Evolutionary conservation across 2,797 vertebrate genomes (phyloP).

Genomic region (Holocentrus rufus): DNA sequence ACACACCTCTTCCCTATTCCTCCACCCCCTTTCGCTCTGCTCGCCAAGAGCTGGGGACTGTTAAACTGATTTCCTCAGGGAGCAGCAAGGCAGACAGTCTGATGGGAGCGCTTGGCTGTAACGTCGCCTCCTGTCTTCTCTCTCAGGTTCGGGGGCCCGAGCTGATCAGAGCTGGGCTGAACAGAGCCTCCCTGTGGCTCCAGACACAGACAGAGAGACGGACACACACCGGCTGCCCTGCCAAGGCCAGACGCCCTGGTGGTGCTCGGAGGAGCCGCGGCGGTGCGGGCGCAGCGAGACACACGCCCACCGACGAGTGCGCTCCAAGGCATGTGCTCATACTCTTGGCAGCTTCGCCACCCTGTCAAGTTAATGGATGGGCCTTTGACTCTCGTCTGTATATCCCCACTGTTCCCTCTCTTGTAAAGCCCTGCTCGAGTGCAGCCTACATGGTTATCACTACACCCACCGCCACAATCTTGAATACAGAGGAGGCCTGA

Average conservation of each 20-base stretch:
- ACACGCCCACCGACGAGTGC: slow-evolving; percentile 67
- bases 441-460: slow-evolving; percentile 73
- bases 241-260: slow-evolving; percentile 62
- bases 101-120: slow-evolving; percentile 74
- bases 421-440: slow-evolving; percentile 74
- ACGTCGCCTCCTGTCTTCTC: slow-evolving; percentile 68
- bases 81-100: slow-evolving; percentile 79
- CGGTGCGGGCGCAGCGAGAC: slow-evolving; percentile 63
- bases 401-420: slow-evolving; percentile 77
- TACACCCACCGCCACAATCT: slow-evolving; percentile 63
- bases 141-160: slow-evolving; percentile 62
- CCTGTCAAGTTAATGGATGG: slow-evolving; percentile 82
- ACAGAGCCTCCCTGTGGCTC: slow-evolving; percentile 63
- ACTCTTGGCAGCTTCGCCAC: slow-evolving; percentile 77
- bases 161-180: slow-evolving; percentile 48
- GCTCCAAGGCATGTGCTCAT: slow-evolving; percentile 80
- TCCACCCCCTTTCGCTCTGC: slow-evolving; percentile 64
- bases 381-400: slow-evolving; percentile 77
- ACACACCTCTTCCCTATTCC: slow-evolving; percentile 62
- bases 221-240: slow-evolving; percentile 64
- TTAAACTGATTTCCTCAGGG: slow-evolving; percentile 87
- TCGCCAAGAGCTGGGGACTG: slow-evolving; percentile 82
- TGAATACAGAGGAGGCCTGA: slow-evolving; percentile 55
- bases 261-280: slow-evolving; percentile 61
- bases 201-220: slow-evolving; percentile 62